phyloP scores from a whole-genome alignment of 2,888 invertebrate species.

The Blastobasis lacticolella region DNA sequence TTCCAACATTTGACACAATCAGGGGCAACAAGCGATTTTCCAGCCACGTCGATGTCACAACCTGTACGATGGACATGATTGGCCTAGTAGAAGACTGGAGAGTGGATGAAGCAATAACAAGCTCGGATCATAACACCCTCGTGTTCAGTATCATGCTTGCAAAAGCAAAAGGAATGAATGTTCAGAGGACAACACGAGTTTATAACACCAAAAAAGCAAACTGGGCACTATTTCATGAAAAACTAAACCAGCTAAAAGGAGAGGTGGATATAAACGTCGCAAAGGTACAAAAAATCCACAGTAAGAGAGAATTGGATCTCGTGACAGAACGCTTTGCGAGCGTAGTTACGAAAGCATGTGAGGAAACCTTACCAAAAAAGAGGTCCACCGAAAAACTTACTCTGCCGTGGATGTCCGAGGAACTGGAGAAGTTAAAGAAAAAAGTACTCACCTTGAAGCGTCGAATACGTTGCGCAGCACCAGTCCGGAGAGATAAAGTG shows the following conservation, averaged over 20 bases:
- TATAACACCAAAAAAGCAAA: slow-evolving; percentile 6
- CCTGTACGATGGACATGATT: too few species aligned
- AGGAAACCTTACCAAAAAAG: neutral
- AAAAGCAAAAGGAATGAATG: neutral
- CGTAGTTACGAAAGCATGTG: neutral
- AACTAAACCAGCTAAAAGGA: neutral
- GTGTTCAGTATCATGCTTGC: neutral
- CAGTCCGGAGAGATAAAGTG: neutral
- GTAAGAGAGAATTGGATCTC: slow-evolving; percentile 4
- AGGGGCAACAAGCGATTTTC: too few species aligned
- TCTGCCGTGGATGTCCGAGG: neutral
- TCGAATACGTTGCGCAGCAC: too few species aligned
- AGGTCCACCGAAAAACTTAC: neutral
- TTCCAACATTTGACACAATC: too few species aligned
- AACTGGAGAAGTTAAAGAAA: too few species aligned
- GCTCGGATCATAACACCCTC: slow-evolving; percentile 9
- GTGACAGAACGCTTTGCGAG: neutral
- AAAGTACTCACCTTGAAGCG: too few species aligned
- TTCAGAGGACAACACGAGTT: slow-evolving; percentile 1
- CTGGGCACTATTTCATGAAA: slow-evolving; percentile 2
- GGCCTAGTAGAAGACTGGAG: slow-evolving; percentile 1
- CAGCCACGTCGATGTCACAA: too few species aligned
- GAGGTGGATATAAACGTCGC: neutral
- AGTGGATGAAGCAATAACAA: neutral
- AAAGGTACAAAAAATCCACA: slow-evolving; percentile 1